These are phyloP conservation scores for Dendrolimus houi DNA, from an alignment of 2,888 invertebrate species.

Conservation along the genomic window DNA sequence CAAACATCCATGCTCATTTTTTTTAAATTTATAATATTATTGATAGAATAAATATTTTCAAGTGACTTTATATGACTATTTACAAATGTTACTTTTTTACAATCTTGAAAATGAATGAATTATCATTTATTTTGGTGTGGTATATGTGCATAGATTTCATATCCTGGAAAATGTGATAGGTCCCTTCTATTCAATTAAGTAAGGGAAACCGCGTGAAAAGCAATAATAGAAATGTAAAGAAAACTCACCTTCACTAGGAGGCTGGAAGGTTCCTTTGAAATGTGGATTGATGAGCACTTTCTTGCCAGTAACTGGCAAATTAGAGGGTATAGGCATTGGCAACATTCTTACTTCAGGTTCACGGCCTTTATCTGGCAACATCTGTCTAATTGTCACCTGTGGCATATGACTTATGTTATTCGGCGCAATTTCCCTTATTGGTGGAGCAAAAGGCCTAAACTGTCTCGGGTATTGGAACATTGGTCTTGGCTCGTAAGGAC, in stretches of 20 bases:
- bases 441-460: slow-evolving; percentile 34
- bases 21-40: no score
- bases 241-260: slow-evolving; percentile 68
- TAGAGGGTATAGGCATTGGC: slow-evolving; percentile 47
- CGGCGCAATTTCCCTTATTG: slow-evolving; percentile 37
- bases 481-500: slow-evolving; percentile 35
- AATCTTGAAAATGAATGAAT: no score
- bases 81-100: no score
- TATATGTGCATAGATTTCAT: no score
- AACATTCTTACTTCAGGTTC: slow-evolving; percentile 62
- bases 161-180: background rate
- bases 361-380: slow-evolving; percentile 20
- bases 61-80: no score
- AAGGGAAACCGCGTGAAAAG: background rate
- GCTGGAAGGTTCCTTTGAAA: slow-evolving; percentile 77
- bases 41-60: no score
- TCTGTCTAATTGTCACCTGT: slow-evolving; percentile 51
- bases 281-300: slow-evolving; percentile 83
- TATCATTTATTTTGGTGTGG: no score
- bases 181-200: background rate
- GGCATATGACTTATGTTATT: slow-evolving; percentile 37
- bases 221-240: slow-evolving; percentile 1
- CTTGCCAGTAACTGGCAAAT: slow-evolving; percentile 57
- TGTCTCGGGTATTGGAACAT: slow-evolving; percentile 33
- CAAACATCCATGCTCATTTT: no score